These are phyloP conservation scores for Danio aesculapii DNA, from an alignment of 2,797 vertebrate genomes.

Conservation along the genomic window DNA sequence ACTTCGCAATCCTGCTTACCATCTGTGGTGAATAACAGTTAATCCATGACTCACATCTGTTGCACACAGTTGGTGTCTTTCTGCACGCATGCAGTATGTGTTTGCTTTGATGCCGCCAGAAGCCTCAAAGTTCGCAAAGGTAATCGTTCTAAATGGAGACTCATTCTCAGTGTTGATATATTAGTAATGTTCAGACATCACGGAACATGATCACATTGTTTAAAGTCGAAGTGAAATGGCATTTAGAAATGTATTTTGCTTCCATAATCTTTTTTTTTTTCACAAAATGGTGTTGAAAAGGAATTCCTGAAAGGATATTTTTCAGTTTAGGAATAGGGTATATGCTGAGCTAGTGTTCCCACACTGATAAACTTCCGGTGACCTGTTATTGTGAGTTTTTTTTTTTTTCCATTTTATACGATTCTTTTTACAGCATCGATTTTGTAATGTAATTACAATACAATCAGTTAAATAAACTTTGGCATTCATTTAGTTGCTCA, in stretches of 20 bases:
- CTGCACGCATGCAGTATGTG: neutral
- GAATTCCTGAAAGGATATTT: no score
- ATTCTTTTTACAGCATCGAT: no score
- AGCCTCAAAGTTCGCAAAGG: neutral
- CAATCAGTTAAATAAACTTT: no score
- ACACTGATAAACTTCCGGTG: no score
- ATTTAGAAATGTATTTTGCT: neutral
- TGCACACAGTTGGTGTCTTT: neutral
- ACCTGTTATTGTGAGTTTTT: no score
- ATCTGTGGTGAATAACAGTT: slow-evolving; percentile 20
- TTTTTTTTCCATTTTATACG: no score
- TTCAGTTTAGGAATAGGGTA: neutral
- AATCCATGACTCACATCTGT: slow-evolving; percentile 31
- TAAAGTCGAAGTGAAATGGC: neutral
- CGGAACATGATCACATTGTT: neutral
- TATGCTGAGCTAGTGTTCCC: no score
- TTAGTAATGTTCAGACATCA: neutral
- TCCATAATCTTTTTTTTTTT: neutral
- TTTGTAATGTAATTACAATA: no score
- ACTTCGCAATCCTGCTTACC: neutral
- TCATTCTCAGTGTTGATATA: neutral
- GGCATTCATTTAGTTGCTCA: no score
- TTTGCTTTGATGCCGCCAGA: neutral
- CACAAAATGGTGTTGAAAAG: neutral
- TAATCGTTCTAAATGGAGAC: neutral